Evolutionary conservation across 2,113 vertebrate species (phyloP), one percentile per base, ranked within the genome.

Genomic region (Apodemus sylvaticus): DNA sequence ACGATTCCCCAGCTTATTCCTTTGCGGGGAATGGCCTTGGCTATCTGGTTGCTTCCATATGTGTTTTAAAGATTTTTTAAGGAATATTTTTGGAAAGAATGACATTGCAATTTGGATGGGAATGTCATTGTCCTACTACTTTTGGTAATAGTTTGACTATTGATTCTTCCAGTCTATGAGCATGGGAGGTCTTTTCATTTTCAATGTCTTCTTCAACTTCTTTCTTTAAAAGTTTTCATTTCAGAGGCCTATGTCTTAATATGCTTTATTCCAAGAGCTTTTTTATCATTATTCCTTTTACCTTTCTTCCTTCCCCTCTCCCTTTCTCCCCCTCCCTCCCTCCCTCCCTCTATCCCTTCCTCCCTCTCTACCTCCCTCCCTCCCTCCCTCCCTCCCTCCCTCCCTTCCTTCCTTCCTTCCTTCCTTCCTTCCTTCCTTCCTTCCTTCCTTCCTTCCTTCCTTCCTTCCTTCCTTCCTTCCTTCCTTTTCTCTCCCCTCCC

Each of bases 321-420:
- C 36, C 31, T 16, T 4, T 14, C 14, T 70, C 10, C 34, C 14
- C 36, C 14, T 48, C 34, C 14, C 16, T 5, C 68, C 12, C 34
- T n/a, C 17, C 36, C 34, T 17, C 17, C 17, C 2, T n/a, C 5
- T 7, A 4, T n/a, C 7, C 36, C 31, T 16, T 4, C 13, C 14
- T 70, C 10, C 34, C 14, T 36, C 14, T 48, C 34, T 26, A 20
- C 6, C 36, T 20, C 20, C 13, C 34, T n/a, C 17, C 36, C 34
- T 17, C 17, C 17, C 2, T n/a, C 5, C 7, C 12, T n/a, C 7
- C 36, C 31, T 16, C 4, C 13, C 14, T 70, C 10, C 34, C 14
- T 36, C 14, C 34, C 14, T 17, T 5, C 68, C 12, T 66, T 66
- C 2, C 9, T 60, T 82, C 6, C 36, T 20, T n/a, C 13, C 34